phyloP scores from a whole-genome alignment of 2,113 vertebrate genomes.

The Candoia aspera region DNA sequence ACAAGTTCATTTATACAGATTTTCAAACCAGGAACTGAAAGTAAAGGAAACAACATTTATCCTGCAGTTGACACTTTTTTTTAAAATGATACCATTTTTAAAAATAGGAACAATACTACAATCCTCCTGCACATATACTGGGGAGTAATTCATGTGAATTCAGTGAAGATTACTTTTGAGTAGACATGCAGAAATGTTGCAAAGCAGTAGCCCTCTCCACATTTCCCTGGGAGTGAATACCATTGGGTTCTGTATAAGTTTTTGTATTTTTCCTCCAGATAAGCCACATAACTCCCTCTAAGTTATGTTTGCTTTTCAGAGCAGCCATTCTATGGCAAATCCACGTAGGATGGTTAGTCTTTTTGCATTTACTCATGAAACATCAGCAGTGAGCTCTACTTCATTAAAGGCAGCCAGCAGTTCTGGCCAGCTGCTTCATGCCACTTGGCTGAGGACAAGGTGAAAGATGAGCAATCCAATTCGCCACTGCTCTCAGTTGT shows the following conservation, averaged over 20 bases:
- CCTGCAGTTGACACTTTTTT: neutral
- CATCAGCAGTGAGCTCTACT: constrained; percentile 78
- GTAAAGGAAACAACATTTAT: neutral
- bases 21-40: constrained; percentile 25
- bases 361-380: constrained; percentile 87
- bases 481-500: constrained; percentile 71
- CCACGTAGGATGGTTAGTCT: constrained; percentile 87
- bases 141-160: neutral
- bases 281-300: constrained; percentile 24
- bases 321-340: constrained; percentile 74
- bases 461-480: constrained; percentile 83
- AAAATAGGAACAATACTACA: neutral
- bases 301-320: constrained; percentile 60
- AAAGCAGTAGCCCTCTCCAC: neutral
- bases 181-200: neutral
- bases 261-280: constrained; percentile 38
- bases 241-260: neutral
- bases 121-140: neutral
- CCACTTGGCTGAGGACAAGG: constrained; percentile 81
- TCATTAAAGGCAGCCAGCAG: constrained; percentile 89
- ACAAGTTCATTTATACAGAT: constrained; percentile 28
- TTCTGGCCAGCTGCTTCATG: constrained; percentile 91
- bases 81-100: neutral
- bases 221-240: neutral
- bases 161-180: neutral